These are phyloP conservation scores for Sitobion miscanthi DNA, from an alignment of 1,140 invertebrate species.

Conservation along the genomic window DNA sequence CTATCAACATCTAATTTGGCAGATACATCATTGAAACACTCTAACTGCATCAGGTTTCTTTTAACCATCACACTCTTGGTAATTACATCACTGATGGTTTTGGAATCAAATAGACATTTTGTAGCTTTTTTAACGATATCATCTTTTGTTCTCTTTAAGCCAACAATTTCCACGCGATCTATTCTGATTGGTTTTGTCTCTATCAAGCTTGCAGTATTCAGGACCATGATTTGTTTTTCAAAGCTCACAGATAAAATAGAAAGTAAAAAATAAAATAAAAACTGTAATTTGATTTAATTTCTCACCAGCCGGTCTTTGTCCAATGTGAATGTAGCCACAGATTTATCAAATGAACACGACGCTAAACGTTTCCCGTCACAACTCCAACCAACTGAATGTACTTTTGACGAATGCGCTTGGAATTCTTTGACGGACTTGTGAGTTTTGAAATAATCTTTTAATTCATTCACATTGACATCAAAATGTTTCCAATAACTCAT, in stretches of 20 bases:
- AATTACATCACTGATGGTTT: slow-evolving; percentile 24
- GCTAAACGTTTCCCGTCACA: slow-evolving; percentile 90
- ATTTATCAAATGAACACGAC: slow-evolving; percentile 95
- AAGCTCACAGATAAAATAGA: slow-evolving; percentile 9
- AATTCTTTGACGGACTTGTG: slow-evolving; percentile 87
- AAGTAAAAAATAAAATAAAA: slow-evolving; percentile 42
- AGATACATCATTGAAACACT: slow-evolving; percentile 27
- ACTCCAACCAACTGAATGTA: slow-evolving; percentile 97
- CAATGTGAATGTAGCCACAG: slow-evolving; percentile 86
- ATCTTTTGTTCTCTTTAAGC: slow-evolving; percentile 57
- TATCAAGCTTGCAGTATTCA: slow-evolving; percentile 11
- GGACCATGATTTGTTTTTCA: slow-evolving; percentile 12
- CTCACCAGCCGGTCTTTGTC: slow-evolving; percentile 86
- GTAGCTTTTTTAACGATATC: slow-evolving; percentile 56
- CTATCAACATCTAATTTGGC: slow-evolving; percentile 23
- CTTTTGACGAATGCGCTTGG: slow-evolving; percentile 88
- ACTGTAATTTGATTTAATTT: slow-evolving; percentile 58
- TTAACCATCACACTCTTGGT: neutral
- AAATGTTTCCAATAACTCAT: slow-evolving; percentile 55
- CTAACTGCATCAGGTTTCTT: slow-evolving; percentile 21
- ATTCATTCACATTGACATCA: slow-evolving; percentile 67
- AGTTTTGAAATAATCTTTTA: slow-evolving; percentile 79
- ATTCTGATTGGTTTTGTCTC: slow-evolving; percentile 45
- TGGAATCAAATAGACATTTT: slow-evolving; percentile 24
- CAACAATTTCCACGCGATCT: slow-evolving; percentile 55